Base-by-base conservation (phyloP, 2,797 vertebrate species). In the Melanitta fusca region DNA sequence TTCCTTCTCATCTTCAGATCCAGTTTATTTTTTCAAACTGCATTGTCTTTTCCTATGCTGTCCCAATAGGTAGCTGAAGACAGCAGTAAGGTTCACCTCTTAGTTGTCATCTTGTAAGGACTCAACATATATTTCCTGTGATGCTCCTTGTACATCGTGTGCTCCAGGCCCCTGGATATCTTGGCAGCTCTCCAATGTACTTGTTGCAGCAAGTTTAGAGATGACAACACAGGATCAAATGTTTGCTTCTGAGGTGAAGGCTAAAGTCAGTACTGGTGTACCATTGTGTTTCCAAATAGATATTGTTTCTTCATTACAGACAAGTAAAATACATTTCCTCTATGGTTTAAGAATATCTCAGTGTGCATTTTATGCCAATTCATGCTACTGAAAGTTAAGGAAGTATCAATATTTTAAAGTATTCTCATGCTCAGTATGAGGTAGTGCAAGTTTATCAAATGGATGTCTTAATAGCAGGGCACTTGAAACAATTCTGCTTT, bases 321-420 rank as follows among this genome's bases (percentile, higher is more conserved):
- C 43, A 82, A 68, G 19, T 13, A 27, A 62, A 71, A 61, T 88
- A n/a, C 58, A 73, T 77, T 70, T 56, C 13, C 22, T 79, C 54
- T 83, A 15, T 83, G 27, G n/a, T 45, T 85, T 65, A 49, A 51
- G 58, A 72, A 24, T 47, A 16, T 65, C 80, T 56, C 45, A 36
- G 21, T 11, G 4, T 85, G 38, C 9, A 12, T 84, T 86, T 88
- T 72, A 22, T 90, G 68, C 45, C 57, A 60, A 77, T 85, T 85
- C 58, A 69, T 69, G 54, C 36, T 80, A 27, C 36, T 88, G 51
- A 65, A 87, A 78, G 36, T 69, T 91, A 74, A 78, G 45, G 54
- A 80, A 72, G 38, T 49, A 61, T 45, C 19, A 65, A n/a, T 91
- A 70, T 84, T 93, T 92, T 90, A 19, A 91, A 85, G 28, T 85